These are phyloP conservation scores for Prunella himalayana DNA, from an alignment of 2,113 vertebrate species.

Conservation along the genomic window DNA sequence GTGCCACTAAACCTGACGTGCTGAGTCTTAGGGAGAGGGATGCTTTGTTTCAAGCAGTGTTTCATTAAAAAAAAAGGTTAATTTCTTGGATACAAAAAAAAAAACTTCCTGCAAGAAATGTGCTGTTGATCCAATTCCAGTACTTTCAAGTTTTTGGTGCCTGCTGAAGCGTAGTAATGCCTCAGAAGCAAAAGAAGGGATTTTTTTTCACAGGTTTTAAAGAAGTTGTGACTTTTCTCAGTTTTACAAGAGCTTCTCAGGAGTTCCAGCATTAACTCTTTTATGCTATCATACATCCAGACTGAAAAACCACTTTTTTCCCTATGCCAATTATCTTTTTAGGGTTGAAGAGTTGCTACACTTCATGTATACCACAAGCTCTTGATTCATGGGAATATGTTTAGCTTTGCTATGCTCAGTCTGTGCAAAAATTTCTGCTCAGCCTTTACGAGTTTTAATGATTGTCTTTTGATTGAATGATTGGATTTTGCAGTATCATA, in stretches of 20 bases:
- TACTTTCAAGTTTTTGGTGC: slow-evolving; percentile 18
- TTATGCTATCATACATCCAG: neutral
- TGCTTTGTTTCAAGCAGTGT: slow-evolving; percentile 17
- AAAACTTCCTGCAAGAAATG: neutral
- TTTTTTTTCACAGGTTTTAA: neutral
- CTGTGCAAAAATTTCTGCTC: neutral
- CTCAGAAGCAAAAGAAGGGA: neutral
- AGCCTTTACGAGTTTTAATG: neutral
- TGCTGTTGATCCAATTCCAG: slow-evolving; percentile 23
- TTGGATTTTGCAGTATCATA: neutral
- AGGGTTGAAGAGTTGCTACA: neutral
- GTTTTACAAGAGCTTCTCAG: slow-evolving; percentile 16
- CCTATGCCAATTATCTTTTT: neutral
- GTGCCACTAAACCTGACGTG: neutral
- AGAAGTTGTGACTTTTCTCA: slow-evolving; percentile 36
- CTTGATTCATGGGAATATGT: neutral
- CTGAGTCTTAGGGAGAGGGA: neutral
- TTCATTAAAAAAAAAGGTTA: slow-evolving; percentile 18
- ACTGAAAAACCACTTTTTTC: slow-evolving; percentile 15
- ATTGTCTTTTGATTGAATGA: neutral
- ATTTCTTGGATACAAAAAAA: slow-evolving; percentile 8
- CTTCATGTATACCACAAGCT: neutral
- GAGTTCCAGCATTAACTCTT: slow-evolving; percentile 23
- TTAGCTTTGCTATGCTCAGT: neutral
- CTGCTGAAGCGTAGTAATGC: neutral